Base-by-base conservation (phyloP, 2,888 invertebrate species). In the Brachyptera putata region DNA sequence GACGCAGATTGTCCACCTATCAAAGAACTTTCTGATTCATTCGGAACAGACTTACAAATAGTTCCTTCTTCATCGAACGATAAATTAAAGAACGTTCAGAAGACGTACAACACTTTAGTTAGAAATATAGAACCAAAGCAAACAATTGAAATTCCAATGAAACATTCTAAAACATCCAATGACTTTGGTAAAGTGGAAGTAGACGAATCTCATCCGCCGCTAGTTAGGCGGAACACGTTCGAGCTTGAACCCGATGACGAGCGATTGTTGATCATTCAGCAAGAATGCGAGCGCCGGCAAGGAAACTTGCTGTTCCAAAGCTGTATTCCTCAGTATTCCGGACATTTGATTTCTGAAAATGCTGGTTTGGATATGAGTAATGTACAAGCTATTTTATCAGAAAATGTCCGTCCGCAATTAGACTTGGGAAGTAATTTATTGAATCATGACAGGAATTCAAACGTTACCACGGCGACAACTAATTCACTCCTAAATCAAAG, bases 281-380 rank as follows among this genome's bases (percentile, higher is more conserved):
- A 80, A 60, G 80, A 79, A 57, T 80, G 81, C 66, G 84, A 84
- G 69, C 75, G 81, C 30, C 77, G 81, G 18, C 82, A 82, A 66
- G 81, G 83, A 3, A 77, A 77, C 39, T 74, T 83, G 3, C 75
- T 83, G 46, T 84, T 84, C 67, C 80, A 83, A 67, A 80, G 79
- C 64, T 80, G 81, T 37, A 80, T 83, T 60, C 83, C 82, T 25
- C 82, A 83, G 66, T 84, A 81, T 65, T 84, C 84, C 3, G 81
- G 80, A 63, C 79, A 79, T 68, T 71, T 76, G 0, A 72, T 80
- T 9, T 77, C 75, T 36, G 72, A 70, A 22, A 72, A 74, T 57
- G 58, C 61, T 14, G 39, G 58, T 30, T 13, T 61, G 49, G 59
- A 36, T 34, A 18, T 56, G 26, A 59, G 48, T n/a, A 1, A 14